Evolutionary conservation across 2,113 vertebrate genomes (phyloP).

Genomic region (Peromyscus maniculatus): DNA sequence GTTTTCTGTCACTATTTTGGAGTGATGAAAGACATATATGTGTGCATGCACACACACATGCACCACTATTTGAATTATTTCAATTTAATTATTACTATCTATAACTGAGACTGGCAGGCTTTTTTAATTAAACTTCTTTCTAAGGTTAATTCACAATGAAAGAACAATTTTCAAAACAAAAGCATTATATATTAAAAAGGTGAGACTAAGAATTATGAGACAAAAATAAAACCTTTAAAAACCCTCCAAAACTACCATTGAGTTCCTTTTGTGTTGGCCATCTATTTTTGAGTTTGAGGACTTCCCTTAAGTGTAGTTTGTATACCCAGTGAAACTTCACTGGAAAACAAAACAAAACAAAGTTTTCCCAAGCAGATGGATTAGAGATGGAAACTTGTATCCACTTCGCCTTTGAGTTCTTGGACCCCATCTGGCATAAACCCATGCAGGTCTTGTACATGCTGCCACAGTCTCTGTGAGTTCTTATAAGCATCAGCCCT

Average conservation of each 20-base stretch:
- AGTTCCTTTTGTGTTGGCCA: too few relatives aligned
- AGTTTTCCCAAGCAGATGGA: too few relatives aligned
- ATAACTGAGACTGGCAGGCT: conserved; percentile 27
- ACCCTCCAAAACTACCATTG: too few relatives aligned
- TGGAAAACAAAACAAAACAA: too few relatives aligned
- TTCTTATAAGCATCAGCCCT: background rate
- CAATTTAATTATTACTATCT: conserved; percentile 65
- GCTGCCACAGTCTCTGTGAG: background rate
- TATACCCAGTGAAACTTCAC: too few relatives aligned
- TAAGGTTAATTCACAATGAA: conserved; percentile 69
- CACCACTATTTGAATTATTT: conserved; percentile 40
- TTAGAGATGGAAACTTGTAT: background rate
- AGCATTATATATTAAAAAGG: background rate
- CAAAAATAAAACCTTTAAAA: too few relatives aligned
- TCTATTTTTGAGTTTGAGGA: too few relatives aligned
- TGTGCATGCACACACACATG: accelerated
- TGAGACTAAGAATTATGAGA: too few relatives aligned
- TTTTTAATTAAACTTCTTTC: conserved; percentile 67
- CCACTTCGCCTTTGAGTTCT: background rate
- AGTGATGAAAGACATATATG: conserved; percentile 27
- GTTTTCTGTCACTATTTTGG: conserved; percentile 1
- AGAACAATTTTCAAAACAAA: conserved; percentile 70
- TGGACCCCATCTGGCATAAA: background rate
- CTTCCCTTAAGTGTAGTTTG: too few relatives aligned
- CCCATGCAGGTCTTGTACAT: background rate